phyloP scores from a whole-genome alignment of 2,113 vertebrate species.

The Notothenia coriiceps region DNA sequence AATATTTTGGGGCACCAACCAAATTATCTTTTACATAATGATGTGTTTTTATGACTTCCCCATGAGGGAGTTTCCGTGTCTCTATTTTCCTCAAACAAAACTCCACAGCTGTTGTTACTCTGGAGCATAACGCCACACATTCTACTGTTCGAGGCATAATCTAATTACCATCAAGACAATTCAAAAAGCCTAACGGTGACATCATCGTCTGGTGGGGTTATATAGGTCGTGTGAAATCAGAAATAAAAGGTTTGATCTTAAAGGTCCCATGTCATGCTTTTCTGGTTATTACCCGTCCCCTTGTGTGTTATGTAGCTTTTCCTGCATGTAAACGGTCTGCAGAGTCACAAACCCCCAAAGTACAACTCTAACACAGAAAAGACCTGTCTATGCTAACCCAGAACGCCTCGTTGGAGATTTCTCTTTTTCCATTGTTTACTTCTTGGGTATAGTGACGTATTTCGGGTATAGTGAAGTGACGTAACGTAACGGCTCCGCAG shows the following conservation, averaged over 20 bases:
- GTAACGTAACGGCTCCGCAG: no score
- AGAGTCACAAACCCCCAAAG: no score
- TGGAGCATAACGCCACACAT: not conserved
- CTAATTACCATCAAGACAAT: slow-evolving; percentile 8
- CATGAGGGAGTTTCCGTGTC: slow-evolving; percentile 2
- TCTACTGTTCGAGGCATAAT: slow-evolving; percentile 23
- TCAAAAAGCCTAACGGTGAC: slow-evolving; percentile 1
- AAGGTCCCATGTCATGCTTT: no score
- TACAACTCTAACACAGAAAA: no score
- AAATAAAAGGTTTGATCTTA: not conserved
- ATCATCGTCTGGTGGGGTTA: not conserved
- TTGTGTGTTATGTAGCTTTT: no score
- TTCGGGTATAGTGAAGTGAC: no score
- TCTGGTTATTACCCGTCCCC: no score
- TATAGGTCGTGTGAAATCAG: not conserved
- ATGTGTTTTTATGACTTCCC: not conserved
- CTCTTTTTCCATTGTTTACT: no score
- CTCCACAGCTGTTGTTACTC: not conserved
- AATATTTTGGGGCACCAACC: not conserved
- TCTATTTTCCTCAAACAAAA: not conserved
- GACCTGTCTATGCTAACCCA: no score
- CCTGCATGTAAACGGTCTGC: no score
- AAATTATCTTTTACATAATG: slow-evolving; percentile 2
- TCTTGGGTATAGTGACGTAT: no score
- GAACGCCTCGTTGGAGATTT: no score